Evolutionary conservation across 1,140 invertebrate genomes (phyloP).

Genomic region (Physella acuta): DNA sequence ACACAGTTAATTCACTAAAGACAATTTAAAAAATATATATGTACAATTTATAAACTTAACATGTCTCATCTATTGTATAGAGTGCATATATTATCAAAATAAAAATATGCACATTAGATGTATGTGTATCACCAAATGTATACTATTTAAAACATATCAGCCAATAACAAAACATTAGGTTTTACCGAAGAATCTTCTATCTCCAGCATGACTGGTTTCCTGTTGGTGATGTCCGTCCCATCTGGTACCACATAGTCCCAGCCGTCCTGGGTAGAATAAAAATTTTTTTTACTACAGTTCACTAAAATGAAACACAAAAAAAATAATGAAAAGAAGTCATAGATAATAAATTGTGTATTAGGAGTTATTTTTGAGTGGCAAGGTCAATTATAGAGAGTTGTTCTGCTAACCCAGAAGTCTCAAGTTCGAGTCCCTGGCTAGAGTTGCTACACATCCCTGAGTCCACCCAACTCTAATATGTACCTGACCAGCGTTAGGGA

Average conservation of each 20-base stretch:
- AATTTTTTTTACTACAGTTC: not conserved
- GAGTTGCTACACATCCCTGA: not conserved
- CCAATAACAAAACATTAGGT: too few species aligned
- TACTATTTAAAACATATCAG: too few species aligned
- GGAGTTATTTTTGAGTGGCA: not conserved
- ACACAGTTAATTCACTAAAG: too few species aligned
- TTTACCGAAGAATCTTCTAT: not conserved
- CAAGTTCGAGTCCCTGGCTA: too few species aligned
- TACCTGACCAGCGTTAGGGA: not conserved
- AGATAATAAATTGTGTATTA: not conserved
- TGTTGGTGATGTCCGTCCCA: not conserved
- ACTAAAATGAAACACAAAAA: not conserved
- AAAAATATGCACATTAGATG: too few species aligned
- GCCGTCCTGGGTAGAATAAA: not conserved
- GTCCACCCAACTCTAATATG: not conserved
- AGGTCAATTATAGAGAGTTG: not conserved
- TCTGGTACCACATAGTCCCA: not conserved
- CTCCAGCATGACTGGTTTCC: not conserved
- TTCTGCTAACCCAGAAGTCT: too few species aligned
- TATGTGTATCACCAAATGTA: too few species aligned
- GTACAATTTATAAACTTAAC: too few species aligned
- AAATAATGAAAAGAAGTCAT: not conserved
- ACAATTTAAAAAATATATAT: too few species aligned
- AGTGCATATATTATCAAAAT: too few species aligned
- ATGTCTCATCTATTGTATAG: too few species aligned